Evolutionary conservation across 2,797 vertebrate genomes (phyloP).

Genomic region (Crocodylus rhombifer): DNA sequence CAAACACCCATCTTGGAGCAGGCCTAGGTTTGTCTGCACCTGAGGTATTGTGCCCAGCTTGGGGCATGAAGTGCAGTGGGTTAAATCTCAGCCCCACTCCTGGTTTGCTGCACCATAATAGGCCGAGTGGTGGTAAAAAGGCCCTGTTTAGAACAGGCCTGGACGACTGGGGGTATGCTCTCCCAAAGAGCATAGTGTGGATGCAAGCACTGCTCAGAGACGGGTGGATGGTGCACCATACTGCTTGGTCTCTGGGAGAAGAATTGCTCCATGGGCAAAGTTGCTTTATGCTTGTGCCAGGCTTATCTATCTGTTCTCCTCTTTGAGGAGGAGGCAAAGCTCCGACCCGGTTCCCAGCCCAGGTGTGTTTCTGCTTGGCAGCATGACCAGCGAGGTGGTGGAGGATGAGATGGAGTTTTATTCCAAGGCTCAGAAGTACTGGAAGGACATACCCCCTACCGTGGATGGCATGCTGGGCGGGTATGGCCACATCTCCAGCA

Average conservation of each 20-base stretch:
- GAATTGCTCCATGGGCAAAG: fast-evolving
- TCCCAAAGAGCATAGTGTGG: too few species aligned
- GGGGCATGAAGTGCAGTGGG: background rate
- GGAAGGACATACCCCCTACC: slow-evolving; percentile 90
- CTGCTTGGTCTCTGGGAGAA: background rate
- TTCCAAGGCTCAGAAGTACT: slow-evolving; percentile 93
- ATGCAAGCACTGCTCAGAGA: too few species aligned
- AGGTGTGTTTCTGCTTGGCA: background rate
- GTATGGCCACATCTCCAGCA: slow-evolving; percentile 94
- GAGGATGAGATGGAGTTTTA: slow-evolving; percentile 90
- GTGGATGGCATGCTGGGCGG: slow-evolving; percentile 98
- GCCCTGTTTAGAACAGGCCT: background rate
- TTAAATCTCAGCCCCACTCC: background rate
- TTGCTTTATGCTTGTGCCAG: fast-evolving
- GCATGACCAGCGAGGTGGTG: slow-evolving; percentile 88
- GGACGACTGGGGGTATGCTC: too few species aligned
- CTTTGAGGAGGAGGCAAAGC: background rate
- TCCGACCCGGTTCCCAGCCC: fast-evolving
- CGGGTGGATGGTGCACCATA: background rate
- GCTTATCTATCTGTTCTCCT: background rate
- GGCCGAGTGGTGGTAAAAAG: background rate
- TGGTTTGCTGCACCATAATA: background rate
- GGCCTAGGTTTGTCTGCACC: background rate
- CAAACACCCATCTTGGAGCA: background rate
- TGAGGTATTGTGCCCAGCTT: background rate